Evolutionary conservation across 2,888 invertebrate species (phyloP).

Genomic region (Epiblema foenella): DNA sequence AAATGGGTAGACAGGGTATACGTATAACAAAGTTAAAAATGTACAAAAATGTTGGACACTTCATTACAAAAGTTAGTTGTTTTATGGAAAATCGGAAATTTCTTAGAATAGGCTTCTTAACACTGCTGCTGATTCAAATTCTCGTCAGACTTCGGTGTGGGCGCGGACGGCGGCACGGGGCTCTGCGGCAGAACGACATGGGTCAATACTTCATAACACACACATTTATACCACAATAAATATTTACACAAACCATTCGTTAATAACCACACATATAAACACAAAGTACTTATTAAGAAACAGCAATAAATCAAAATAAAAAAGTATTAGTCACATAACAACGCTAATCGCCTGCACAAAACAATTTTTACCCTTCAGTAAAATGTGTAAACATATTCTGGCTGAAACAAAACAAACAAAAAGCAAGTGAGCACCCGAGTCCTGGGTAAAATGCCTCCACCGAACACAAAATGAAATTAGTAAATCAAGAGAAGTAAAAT

Average conservation of each 20-base stretch:
- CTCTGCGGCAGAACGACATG: constrained; percentile 84
- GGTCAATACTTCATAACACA: constrained; percentile 36
- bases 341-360: constrained; percentile 45
- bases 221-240: constrained; percentile 19
- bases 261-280: constrained; percentile 43
- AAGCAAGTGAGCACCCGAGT: constrained; percentile 49
- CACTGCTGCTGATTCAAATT: constrained; percentile 89
- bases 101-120: constrained; percentile 62
- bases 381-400: constrained; percentile 81
- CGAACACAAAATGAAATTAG: constrained; percentile 56
- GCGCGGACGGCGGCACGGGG: constrained; percentile 86
- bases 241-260: background rate
- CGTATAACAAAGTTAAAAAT: constrained; percentile 64
- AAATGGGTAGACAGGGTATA: constrained; percentile 59
- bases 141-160: constrained; percentile 88
- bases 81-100: constrained; percentile 53
- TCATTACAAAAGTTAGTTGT: constrained; percentile 61
- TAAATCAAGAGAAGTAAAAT: constrained; percentile 49
- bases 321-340: constrained; percentile 51
- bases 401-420: constrained; percentile 77
- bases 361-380: constrained; percentile 62
- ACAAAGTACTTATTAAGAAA: constrained; percentile 40
- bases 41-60: constrained; percentile 71
- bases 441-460: constrained; percentile 61
- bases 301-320: constrained; percentile 45